Conservation (phyloP, 2,888 invertebrate genomes). For the Bruchidius siliquastri region DNA sequence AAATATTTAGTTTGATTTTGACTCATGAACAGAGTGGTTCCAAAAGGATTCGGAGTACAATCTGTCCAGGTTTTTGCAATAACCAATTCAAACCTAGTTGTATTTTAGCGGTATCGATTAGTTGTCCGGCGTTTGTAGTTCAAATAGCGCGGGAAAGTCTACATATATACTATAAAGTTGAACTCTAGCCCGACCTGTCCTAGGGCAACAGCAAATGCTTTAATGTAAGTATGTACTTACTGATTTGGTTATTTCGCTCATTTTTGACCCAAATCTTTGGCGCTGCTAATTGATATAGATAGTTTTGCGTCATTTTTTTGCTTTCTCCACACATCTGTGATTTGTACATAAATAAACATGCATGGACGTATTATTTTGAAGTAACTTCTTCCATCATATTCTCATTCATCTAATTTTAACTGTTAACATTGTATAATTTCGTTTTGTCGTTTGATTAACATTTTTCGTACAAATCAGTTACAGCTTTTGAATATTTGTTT, state of each 20-base stretch:
- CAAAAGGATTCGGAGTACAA: conserved; percentile 25
- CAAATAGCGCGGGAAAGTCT: not conserved
- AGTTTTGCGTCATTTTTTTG: too few species aligned
- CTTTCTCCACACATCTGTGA: too few species aligned
- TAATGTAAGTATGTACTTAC: not conserved
- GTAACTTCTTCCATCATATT: too few species aligned
- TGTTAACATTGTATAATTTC: too few species aligned
- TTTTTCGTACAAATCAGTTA: too few species aligned
- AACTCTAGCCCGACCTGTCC: not conserved
- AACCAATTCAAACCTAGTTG: not conserved
- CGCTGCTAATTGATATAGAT: not conserved
- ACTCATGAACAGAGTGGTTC: conserved; percentile 35
- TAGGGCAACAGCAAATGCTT: not conserved
- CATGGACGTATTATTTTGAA: too few species aligned
- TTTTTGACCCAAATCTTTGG: not conserved
- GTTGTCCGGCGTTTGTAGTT: not conserved
- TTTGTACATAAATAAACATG: too few species aligned
- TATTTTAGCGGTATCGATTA: not conserved
- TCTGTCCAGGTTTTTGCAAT: conserved; percentile 7
- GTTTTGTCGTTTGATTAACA: too few species aligned
- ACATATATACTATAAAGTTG: not conserved
- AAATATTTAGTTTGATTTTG: conserved; percentile 47
- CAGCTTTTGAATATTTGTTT: too few species aligned
- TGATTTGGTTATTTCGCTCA: not conserved
- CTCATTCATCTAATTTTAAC: too few species aligned